Evolutionary conservation across 2,888 invertebrate species (phyloP).

Genomic region (Clanis bilineata): DNA sequence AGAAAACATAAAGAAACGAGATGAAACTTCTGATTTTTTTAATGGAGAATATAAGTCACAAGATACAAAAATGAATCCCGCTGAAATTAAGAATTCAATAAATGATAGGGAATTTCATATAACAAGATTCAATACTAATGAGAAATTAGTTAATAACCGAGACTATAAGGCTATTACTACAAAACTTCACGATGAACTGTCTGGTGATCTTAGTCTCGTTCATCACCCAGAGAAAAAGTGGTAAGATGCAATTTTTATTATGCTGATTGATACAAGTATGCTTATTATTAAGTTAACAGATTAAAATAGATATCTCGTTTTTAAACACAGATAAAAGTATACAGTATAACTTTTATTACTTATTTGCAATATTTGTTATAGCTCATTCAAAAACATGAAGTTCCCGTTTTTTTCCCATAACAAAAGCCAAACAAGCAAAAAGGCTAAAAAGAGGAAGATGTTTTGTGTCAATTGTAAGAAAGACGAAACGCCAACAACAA

Average conservation of each 20-base stretch:
- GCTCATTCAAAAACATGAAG: slow-evolving; percentile 48
- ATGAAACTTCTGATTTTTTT: slow-evolving; percentile 27
- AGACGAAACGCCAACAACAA: slow-evolving; percentile 17
- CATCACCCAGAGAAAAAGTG: slow-evolving; percentile 44
- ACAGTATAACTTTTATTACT: too few relatives aligned
- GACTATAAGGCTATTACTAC: slow-evolving; percentile 25
- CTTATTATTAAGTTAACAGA: background rate
- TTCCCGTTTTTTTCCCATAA: slow-evolving; percentile 71
- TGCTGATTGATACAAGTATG: background rate
- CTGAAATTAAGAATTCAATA: slow-evolving; percentile 25
- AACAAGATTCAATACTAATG: slow-evolving; percentile 23
- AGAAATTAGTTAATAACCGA: slow-evolving; percentile 21
- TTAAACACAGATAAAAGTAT: too few relatives aligned
- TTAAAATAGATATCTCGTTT: too few relatives aligned
- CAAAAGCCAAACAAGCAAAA: slow-evolving; percentile 40
- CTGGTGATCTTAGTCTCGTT: slow-evolving; percentile 19
- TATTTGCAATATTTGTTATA: too few relatives aligned
- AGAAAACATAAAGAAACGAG: slow-evolving; percentile 23
- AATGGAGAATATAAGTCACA: slow-evolving; percentile 24
- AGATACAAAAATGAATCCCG: slow-evolving; percentile 27
- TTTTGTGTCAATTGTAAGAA: slow-evolving; percentile 38
- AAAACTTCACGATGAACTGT: slow-evolving; percentile 27
- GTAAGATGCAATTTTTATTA: slow-evolving; percentile 30
- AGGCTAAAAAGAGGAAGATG: slow-evolving; percentile 47
- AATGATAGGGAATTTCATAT: slow-evolving; percentile 28